Evolutionary conservation across 2,113 vertebrate species (phyloP).

Genomic region (Tupaia tana): DNA sequence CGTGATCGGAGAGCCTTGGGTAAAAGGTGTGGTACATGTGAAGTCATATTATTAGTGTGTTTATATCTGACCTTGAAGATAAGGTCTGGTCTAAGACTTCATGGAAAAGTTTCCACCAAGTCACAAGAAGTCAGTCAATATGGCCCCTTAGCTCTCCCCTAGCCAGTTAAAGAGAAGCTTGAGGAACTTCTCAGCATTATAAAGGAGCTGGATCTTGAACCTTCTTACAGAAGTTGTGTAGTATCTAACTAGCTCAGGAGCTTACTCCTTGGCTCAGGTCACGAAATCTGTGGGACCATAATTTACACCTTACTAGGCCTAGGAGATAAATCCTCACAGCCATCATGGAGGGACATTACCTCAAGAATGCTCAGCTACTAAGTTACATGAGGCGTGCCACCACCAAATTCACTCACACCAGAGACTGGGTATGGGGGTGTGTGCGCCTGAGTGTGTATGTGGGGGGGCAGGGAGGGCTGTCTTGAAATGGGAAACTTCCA

Average conservation of each 20-base stretch:
- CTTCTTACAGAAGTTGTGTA: conserved; percentile 13
- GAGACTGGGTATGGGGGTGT: background rate
- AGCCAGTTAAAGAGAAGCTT: background rate
- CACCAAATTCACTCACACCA: background rate
- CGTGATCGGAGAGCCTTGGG: conserved; percentile 37
- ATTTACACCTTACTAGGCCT: background rate
- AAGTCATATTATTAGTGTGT: conserved; percentile 45
- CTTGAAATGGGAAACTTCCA: conserved; percentile 40
- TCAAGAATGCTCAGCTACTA: background rate
- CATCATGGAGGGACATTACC: background rate
- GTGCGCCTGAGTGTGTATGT: background rate
- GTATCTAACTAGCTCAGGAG: background rate
- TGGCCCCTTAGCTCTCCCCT: background rate
- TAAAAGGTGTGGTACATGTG: conserved; percentile 45
- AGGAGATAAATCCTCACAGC: background rate
- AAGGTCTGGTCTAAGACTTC: conserved; percentile 35
- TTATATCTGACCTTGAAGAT: conserved; percentile 56
- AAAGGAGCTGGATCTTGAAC: conserved; percentile 37
- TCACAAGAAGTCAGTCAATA: conserved; percentile 17
- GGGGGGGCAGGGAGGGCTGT: background rate
- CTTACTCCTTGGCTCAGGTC: background rate
- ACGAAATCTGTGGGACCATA: background rate
- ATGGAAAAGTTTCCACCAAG: conserved; percentile 22
- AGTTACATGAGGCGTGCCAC: background rate
- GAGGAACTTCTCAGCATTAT: background rate